Conservation (phyloP, 2,888 invertebrate species). For the Aspidiotus rigidus region DNA sequence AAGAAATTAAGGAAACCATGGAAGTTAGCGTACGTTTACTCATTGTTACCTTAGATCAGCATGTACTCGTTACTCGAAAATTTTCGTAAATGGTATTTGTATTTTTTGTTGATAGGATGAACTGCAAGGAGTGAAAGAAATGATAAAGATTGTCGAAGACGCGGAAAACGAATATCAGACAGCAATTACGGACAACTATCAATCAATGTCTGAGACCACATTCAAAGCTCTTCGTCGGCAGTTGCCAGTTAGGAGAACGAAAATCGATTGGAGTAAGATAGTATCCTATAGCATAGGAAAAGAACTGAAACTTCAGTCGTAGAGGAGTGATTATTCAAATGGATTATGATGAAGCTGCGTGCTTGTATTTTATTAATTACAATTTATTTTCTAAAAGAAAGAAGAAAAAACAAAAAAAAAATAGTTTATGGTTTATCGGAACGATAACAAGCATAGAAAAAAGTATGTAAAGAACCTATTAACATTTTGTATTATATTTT, state of each 20-base stretch:
- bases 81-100: background rate
- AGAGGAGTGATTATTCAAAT: too few species aligned
- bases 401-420: background rate
- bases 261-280: conserved; percentile 99
- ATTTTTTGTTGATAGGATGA: conserved; percentile 47
- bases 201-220: conserved; percentile 98
- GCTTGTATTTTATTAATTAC: conserved; percentile 8
- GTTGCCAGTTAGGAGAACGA: conserved; percentile 95
- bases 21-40: conserved; percentile 50
- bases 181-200: conserved; percentile 92
- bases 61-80: background rate
- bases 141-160: conserved; percentile 78
- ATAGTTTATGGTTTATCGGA: background rate
- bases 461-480: conserved; percentile 10
- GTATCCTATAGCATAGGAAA: conserved; percentile 95
- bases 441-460: conserved; percentile 1
- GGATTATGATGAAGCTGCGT: background rate
- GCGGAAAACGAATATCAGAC: conserved; percentile 94
- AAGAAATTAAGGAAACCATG: conserved; percentile 81
- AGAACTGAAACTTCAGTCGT: conserved; percentile 59
- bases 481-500: conserved; percentile 29
- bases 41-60: background rate
- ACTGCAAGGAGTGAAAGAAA: conserved; percentile 82
- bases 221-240: conserved; percentile 97
- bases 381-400: conserved; percentile 1